These are phyloP conservation scores for Valencia hispanica DNA, from an alignment of 2,797 vertebrate species.

Conservation along the genomic window DNA sequence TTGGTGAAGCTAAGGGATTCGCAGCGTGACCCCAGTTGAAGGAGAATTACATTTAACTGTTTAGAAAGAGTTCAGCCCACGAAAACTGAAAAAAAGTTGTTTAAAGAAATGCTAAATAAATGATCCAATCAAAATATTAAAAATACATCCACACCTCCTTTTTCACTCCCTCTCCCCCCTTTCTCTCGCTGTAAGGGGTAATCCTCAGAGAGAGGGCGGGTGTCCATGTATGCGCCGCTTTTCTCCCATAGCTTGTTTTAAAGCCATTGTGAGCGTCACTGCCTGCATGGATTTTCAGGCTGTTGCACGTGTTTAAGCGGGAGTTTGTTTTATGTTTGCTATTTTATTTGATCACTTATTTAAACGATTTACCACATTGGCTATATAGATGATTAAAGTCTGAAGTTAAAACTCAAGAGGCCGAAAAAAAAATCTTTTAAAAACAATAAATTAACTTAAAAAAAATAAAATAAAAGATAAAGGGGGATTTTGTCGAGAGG, in stretches of 20 bases:
- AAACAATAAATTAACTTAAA: neutral
- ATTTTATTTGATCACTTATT: neutral
- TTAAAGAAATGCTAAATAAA: neutral
- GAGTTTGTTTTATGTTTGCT: neutral
- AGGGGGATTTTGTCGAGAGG: neutral
- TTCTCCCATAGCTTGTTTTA: neutral
- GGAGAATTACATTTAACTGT: neutral
- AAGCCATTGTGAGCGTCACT: constrained; percentile 12
- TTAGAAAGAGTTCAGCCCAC: neutral
- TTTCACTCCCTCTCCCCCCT: neutral
- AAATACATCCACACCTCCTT: neutral
- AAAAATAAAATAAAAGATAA: neutral
- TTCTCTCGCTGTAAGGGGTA: neutral
- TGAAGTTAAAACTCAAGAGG: neutral
- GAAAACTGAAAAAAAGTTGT: neutral
- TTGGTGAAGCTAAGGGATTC: neutral
- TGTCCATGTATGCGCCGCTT: neutral
- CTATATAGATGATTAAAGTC: neutral
- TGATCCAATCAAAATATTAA: neutral
- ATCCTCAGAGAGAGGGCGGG: neutral
- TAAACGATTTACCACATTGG: neutral
- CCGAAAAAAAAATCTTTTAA: neutral
- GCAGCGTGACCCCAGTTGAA: neutral
- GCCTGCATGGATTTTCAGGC: neutral
- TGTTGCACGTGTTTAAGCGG: constrained; percentile 5